Conservation (phyloP, 92 coral and sea anemone genomes). For the Epizoanthus fatuus region DNA sequence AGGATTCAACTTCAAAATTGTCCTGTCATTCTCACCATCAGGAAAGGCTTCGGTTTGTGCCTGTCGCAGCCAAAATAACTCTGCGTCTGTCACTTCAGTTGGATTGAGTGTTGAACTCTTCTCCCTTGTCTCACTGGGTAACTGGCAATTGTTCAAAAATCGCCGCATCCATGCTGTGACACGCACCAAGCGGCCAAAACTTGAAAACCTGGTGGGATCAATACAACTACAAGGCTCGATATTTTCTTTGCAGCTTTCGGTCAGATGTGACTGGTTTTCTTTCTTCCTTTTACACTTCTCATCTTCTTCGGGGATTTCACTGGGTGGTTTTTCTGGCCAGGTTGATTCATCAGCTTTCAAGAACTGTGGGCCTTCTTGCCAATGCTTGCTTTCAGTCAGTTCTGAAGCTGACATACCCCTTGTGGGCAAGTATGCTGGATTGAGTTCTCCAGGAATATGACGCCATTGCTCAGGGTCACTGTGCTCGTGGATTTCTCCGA, state of each 20-base stretch:
- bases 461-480: too few relatives aligned
- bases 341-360: conserved; percentile 14
- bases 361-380: conserved; percentile 14
- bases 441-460: neutral
- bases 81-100: too few relatives aligned
- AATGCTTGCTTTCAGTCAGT: conserved; percentile 19
- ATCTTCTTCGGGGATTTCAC: neutral
- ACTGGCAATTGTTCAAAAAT: too few relatives aligned
- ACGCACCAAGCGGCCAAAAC: too few relatives aligned
- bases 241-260: too few relatives aligned
- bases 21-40: conserved; percentile 23
- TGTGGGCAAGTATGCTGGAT: conserved; percentile 29
- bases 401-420: neutral
- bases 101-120: too few relatives aligned
- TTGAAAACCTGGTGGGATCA: too few relatives aligned
- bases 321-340: conserved; percentile 27
- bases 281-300: conserved; percentile 1
- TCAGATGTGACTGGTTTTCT: neutral
- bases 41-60: conserved; percentile 42
- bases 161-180: too few relatives aligned
- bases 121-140: too few relatives aligned
- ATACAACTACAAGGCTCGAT: too few relatives aligned
- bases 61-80: neutral
- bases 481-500: conserved; percentile 52
- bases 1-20: conserved; percentile 22